phyloP scores from a whole-genome alignment of 2,888 invertebrate genomes.

The Clepsis dumicolana region DNA sequence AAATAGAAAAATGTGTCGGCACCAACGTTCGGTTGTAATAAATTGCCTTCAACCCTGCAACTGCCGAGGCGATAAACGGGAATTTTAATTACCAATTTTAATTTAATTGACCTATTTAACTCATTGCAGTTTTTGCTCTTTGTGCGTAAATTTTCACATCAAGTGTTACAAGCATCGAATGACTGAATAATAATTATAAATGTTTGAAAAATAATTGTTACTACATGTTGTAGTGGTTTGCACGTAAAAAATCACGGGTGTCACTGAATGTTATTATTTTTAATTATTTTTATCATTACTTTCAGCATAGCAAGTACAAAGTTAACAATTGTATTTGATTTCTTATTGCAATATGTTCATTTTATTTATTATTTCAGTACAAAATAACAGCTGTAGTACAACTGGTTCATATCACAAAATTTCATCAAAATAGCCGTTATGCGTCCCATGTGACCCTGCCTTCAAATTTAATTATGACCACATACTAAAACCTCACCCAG shows the following conservation, averaged over 20 bases:
- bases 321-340: no score
- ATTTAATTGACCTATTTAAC: slow-evolving; percentile 39
- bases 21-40: slow-evolving; percentile 24
- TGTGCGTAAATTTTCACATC: slow-evolving; percentile 19
- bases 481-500: not conserved
- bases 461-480: not conserved
- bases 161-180: not conserved
- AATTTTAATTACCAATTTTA: slow-evolving; percentile 37
- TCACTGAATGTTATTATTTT: no score
- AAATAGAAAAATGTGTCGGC: slow-evolving; percentile 13
- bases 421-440: not conserved
- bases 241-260: no score
- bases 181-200: not conserved
- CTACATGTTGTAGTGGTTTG: no score
- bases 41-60: slow-evolving; percentile 28
- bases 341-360: no score
- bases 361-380: no score
- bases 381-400: no score
- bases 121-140: slow-evolving; percentile 25
- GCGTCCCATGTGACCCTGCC: not conserved
- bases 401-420: not conserved
- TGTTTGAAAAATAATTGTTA: not conserved
- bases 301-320: no score
- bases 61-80: slow-evolving; percentile 14
- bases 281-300: no score